Conservation (phyloP, 2,888 invertebrate genomes). For the Strigamia crassipes region DNA sequence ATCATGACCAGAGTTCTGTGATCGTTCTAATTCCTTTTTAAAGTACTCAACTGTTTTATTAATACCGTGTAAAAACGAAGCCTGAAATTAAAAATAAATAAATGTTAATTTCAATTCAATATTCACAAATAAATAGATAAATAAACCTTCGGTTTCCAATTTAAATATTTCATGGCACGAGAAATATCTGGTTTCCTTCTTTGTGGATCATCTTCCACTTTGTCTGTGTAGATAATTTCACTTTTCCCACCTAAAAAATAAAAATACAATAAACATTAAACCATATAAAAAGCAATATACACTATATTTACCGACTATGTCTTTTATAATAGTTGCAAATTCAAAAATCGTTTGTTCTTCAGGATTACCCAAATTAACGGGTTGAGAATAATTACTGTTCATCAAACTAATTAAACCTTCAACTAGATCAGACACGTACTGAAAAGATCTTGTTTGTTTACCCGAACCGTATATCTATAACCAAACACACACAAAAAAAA, state of each 20-base stretch:
- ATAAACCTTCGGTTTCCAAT: slow-evolving; percentile 90
- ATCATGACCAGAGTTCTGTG: slow-evolving; percentile 65
- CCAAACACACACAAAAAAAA: not conserved
- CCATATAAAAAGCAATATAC: slow-evolving; percentile 27
- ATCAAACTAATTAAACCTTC: slow-evolving; percentile 90
- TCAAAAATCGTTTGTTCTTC: slow-evolving; percentile 94
- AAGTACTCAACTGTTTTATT: slow-evolving; percentile 93
- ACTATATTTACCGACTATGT: slow-evolving; percentile 59
- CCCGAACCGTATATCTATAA: slow-evolving; percentile 64
- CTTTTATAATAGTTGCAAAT: slow-evolving; percentile 63
- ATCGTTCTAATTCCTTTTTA: slow-evolving; percentile 73
- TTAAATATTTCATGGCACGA: slow-evolving; percentile 78
- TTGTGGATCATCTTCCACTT: slow-evolving; percentile 96
- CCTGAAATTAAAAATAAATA: slow-evolving; percentile 62
- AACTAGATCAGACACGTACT: slow-evolving; percentile 95
- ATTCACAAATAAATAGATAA: not conserved
- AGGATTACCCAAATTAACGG: slow-evolving; percentile 97
- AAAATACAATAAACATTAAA: slow-evolving; percentile 44
- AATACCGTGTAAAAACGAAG: slow-evolving; percentile 81
- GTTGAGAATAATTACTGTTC: slow-evolving; percentile 89
- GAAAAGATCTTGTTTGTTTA: slow-evolving; percentile 84
- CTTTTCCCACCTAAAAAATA: slow-evolving; percentile 76
- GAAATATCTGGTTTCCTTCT: slow-evolving; percentile 91
- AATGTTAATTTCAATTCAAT: not conserved
- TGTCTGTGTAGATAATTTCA: slow-evolving; percentile 78